Evolutionary conservation across 2,797 vertebrate species (phyloP).

Genomic region (Menidia menidia): DNA sequence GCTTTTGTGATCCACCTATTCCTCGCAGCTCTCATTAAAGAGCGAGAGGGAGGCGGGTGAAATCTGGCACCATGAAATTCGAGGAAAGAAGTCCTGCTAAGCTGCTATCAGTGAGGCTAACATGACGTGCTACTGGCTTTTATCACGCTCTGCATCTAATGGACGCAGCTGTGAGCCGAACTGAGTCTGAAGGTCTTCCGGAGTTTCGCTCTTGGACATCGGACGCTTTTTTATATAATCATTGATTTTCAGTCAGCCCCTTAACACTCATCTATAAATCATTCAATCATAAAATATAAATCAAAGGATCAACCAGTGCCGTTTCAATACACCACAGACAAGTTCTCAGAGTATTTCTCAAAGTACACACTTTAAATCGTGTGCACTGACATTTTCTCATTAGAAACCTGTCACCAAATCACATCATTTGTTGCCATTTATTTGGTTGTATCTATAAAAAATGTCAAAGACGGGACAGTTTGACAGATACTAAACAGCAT

Average conservation of each 20-base stretch:
- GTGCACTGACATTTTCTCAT: no score
- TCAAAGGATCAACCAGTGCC: background rate
- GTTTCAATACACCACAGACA: no score
- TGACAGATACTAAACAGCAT: no score
- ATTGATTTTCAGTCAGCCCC: background rate
- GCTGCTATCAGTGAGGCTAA: background rate
- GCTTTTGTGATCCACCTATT: constrained; percentile 42
- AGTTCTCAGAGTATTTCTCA: no score
- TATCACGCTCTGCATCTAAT: background rate
- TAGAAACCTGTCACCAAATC: no score
- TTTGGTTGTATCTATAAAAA: no score
- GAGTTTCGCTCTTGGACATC: background rate
- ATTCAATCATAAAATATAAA: background rate
- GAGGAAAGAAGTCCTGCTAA: background rate
- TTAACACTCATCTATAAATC: background rate
- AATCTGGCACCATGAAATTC: background rate
- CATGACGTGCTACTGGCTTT: background rate
- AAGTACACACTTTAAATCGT: no score
- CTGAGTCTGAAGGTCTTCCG: background rate
- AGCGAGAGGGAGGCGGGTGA: constrained; percentile 6
- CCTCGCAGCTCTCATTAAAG: constrained; percentile 34
- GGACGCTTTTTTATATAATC: background rate
- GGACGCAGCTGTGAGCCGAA: no score
- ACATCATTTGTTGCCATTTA: no score
- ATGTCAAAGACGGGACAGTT: no score